Percentiles rank a stretch among this genome's conserved stretches.
These are phyloP conservation scores for Adoxophyes honmai DNA, from an alignment of 1,140 invertebrate species.

Conservation along the genomic window DNA sequence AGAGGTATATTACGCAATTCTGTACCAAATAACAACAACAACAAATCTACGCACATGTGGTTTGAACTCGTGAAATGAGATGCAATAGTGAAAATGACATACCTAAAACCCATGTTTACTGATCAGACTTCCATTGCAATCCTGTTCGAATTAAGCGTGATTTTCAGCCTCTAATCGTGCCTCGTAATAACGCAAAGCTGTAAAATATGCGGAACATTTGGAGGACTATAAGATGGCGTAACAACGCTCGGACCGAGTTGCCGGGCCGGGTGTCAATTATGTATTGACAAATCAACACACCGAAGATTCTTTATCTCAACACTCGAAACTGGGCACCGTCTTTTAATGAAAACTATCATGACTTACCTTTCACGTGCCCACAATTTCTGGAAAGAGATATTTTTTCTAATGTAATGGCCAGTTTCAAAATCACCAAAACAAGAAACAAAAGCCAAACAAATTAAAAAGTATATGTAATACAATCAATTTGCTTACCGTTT, in stretches of 20 bases:
- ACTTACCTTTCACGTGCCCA: slow-evolving; percentile 76
- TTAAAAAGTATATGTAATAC: slow-evolving; percentile 50
- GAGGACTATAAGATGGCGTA: slow-evolving; percentile 77
- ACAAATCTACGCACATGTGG: slow-evolving; percentile 70
- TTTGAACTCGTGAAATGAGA: slow-evolving; percentile 63
- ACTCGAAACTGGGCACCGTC: slow-evolving; percentile 50
- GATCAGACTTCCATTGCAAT: slow-evolving; percentile 47
- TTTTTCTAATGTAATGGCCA: slow-evolving; percentile 78
- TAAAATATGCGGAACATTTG: slow-evolving; percentile 72
- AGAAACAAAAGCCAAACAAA: slow-evolving; percentile 77
- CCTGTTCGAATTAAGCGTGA: slow-evolving; percentile 48
- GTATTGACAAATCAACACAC: slow-evolving; percentile 73
- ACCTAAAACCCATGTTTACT: slow-evolving; percentile 57
- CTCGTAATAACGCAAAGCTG: slow-evolving; percentile 53
- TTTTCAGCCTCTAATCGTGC: slow-evolving; percentile 53
- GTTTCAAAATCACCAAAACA: slow-evolving; percentile 77
- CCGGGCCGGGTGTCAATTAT: slow-evolving; percentile 65
- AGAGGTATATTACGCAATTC: slow-evolving; percentile 49
- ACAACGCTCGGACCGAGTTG: slow-evolving; percentile 61
- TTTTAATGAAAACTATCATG: slow-evolving; percentile 61
- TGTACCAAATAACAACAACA: slow-evolving; percentile 58
- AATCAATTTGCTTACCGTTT: slow-evolving; percentile 71
- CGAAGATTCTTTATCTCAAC: slow-evolving; percentile 47
- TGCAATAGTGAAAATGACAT: slow-evolving; percentile 67
- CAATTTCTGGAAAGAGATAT: slow-evolving; percentile 77